phyloP scores from a whole-genome alignment of 2,888 invertebrate genomes.

The Megastigmus dorsalis region DNA sequence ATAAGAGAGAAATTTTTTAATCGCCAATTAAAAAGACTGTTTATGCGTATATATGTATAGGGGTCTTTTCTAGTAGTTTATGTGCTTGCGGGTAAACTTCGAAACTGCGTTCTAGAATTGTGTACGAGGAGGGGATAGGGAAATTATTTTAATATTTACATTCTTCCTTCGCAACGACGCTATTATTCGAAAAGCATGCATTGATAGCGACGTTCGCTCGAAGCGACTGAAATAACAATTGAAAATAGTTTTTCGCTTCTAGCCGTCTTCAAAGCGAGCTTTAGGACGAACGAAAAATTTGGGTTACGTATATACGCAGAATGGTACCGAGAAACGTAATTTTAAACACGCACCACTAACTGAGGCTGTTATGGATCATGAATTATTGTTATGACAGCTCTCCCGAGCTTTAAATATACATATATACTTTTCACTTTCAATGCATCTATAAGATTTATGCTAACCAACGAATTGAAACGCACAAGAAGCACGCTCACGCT shows the following conservation, averaged over 20 bases:
- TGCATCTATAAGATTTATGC: neutral
- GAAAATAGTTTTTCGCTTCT: conserved; percentile 32
- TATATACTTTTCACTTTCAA: neutral
- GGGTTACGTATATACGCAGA: neutral
- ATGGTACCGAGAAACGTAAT: conserved; percentile 37
- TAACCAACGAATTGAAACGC: neutral
- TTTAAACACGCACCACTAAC: conserved; percentile 19
- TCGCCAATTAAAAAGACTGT: too few species aligned
- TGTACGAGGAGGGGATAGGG: too few species aligned
- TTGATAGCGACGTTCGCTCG: neutral
- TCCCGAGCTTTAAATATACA: too few species aligned
- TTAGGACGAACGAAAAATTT: neutral
- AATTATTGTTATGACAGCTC: conserved; percentile 13
- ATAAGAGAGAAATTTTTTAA: too few species aligned
- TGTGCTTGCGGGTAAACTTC: too few species aligned
- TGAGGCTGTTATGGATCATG: neutral
- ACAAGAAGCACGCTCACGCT: neutral
- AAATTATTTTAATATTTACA: too few species aligned
- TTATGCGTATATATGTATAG: too few species aligned
- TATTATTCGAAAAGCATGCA: neutral
- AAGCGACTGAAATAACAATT: conserved; percentile 19
- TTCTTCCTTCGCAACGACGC: too few species aligned
- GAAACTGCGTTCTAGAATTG: too few species aligned
- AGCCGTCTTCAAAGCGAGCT: neutral
- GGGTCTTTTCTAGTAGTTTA: too few species aligned